Base-by-base conservation (phyloP, 30 jellyfish, hydroid and myxozoan genomes). In the Hydractinia echinata region DNA sequence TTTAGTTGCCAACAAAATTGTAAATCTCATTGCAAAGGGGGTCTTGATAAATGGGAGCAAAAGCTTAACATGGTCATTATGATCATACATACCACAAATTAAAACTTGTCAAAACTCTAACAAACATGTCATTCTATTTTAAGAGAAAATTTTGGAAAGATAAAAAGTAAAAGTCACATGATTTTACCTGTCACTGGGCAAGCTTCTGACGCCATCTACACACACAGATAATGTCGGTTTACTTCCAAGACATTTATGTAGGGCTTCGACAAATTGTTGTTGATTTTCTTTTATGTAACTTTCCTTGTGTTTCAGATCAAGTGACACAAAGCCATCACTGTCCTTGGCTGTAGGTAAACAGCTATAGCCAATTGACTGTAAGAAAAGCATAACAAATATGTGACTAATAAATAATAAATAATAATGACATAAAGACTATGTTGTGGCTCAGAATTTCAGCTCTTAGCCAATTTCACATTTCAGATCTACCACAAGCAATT, bases 301-400 rank as follows among this genome's bases (percentile, higher is more conserved):
- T 13, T 79, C 72, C 54, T 89, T 89, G 78, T 89, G 97, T 55
- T 84, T 89, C 87, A 89, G 60, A 54, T 89, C 97, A 50, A 89
- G 76, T 5, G 97, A 91, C 74, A 89, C 87, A 0, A 89, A 81
- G 5, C 97, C 97, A 79, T 89, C 97, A 13, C 86, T 77, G 53
- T 89, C 95, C 73, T 89, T 89, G 54, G 97, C 95, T 19, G 91
- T 72, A 5, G 97, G 97, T 3, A 89, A 70, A 68, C 97, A 89
- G 79, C 97, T 89, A 84, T 89, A 89, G 20, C 97, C 97, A 55
- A 89, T 89, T 15, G 97, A 51, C 97, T 89, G 21, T 11, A 68
- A 79, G n/a, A 52, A 44, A 78, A 52, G 78, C 60, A 4, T 53
- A n/a, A n/a, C n/a, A n/a, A n/a, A n/a, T n/a, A 13, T 74, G 19